Conservation (phyloP, 2,888 invertebrate genomes). For the Teinopalpus imperialis region DNA sequence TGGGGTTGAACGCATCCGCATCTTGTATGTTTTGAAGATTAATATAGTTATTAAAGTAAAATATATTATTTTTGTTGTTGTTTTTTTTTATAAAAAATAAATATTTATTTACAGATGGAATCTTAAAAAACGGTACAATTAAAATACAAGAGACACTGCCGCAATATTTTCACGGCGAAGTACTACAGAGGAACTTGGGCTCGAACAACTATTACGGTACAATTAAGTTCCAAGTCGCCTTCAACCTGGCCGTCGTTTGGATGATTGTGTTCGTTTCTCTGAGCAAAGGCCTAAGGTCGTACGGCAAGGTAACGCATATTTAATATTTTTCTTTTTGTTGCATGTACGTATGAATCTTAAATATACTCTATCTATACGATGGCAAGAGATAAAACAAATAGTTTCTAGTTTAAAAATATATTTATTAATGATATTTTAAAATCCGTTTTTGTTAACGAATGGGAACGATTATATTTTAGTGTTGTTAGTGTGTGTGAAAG, state of each 20-base stretch:
- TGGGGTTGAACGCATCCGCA: too few species aligned
- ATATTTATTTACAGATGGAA: slow-evolving; percentile 46
- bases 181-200: slow-evolving; percentile 83
- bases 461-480: too few species aligned
- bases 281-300: slow-evolving; percentile 92
- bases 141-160: slow-evolving; percentile 87
- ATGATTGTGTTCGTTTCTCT: slow-evolving; percentile 93
- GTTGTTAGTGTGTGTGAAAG: too few species aligned
- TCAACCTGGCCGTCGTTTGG: slow-evolving; percentile 95
- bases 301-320: slow-evolving; percentile 85
- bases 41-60: too few species aligned
- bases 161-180: slow-evolving; percentile 92
- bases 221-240: slow-evolving; percentile 93
- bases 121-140: slow-evolving; percentile 53
- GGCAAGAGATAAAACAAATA: background rate
- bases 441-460: too few species aligned
- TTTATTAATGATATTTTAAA: too few species aligned
- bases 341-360: background rate
- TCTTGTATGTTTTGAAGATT: too few species aligned
- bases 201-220: slow-evolving; percentile 77
- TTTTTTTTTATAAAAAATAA: too few species aligned
- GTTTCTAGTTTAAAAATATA: too few species aligned
- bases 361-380: background rate
- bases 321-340: background rate
- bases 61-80: too few species aligned